Base-by-base conservation (phyloP, 2,113 vertebrate genomes). In the Noturus placidus region DNA sequence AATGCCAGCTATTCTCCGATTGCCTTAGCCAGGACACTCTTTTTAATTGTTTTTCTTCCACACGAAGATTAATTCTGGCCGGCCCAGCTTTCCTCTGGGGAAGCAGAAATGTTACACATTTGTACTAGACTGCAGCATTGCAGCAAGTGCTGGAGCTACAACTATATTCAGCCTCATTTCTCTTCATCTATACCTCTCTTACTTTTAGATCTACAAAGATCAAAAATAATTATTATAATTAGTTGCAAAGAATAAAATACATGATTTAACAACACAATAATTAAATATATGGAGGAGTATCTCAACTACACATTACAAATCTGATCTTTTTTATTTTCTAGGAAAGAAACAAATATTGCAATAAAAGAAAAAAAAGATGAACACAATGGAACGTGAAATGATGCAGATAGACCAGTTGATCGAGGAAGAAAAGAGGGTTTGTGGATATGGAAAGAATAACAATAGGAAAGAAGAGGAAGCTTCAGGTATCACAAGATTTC, bases 21-120 rank as follows among this genome's bases (percentile, higher is more conserved):
- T 88, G 91, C 88, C 89, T 92, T 70, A 81, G 87, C 87, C 92
- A 74, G 78, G 90, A 82, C 85, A 90, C 90, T 83, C 89, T 92
- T 94, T 94, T 92, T 85, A 92, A 94, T 93, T 92, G 90, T 90
- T 94, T 85, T 93, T 92, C 84, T 91, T 93, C 92, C 91, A 93
- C 91, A 90, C 89, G 90, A 90, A 92, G 76, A 93, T 93, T 93
- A 92, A 92, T 95, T 92, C 87, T 89, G 88, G 88, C 90, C 87
- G 76, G 85, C 91, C 87, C 89, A 89, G 88, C 91, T 90, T 89
- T 88, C 69, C 91, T 90, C 90, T 69, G 35, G 56, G 89, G 91
- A 91, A 91, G 65, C 46, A 6, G 35, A 38, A 22, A 90, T 42
- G 65, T 87, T 85, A 88, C 92, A 93, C 92, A 93, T 93, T 92